Evolutionary conservation across 1,140 invertebrate genomes (phyloP).

Genomic region (Drosophila ironensis): DNA sequence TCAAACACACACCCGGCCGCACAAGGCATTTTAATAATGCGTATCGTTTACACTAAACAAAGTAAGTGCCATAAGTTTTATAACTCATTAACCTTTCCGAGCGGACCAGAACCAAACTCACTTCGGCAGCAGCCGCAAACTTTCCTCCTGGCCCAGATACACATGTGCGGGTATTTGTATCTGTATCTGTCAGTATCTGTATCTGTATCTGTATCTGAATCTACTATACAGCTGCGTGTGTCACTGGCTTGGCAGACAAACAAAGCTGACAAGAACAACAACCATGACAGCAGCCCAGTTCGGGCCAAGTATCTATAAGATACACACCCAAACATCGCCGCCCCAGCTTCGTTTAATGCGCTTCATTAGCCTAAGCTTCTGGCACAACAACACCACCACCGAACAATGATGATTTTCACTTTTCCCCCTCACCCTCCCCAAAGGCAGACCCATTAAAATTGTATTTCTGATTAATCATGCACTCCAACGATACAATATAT

Average conservation of each 20-base stretch:
- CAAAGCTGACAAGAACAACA: slow-evolving; percentile 26
- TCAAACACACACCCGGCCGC: slow-evolving; percentile 6
- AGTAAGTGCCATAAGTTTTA: slow-evolving; percentile 68
- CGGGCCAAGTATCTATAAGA: slow-evolving; percentile 49
- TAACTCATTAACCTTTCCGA: slow-evolving; percentile 74
- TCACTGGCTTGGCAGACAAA: slow-evolving; percentile 55
- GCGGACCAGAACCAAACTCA: slow-evolving; percentile 31
- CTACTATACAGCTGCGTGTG: slow-evolving; percentile 21
- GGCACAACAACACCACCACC: too few species aligned
- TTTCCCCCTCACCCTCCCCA: slow-evolving; percentile 38
- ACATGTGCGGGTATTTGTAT: slow-evolving; percentile 18
- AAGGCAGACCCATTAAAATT: slow-evolving; percentile 52
- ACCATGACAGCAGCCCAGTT: slow-evolving; percentile 20
- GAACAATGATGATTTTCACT: slow-evolving; percentile 70
- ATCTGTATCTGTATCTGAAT: slow-evolving; percentile 13
- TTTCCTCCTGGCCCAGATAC: slow-evolving; percentile 13
- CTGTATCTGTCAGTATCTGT: slow-evolving; percentile 1
- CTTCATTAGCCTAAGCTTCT: slow-evolving; percentile 65
- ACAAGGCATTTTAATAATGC: slow-evolving; percentile 74
- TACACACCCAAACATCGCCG: slow-evolving; percentile 25
- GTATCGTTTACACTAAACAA: slow-evolving; percentile 70
- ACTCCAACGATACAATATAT: slow-evolving; percentile 29
- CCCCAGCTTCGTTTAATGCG: slow-evolving; percentile 45
- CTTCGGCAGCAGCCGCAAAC: slow-evolving; percentile 15
- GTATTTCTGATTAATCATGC: slow-evolving; percentile 73